Conservation (phyloP, 2,888 invertebrate genomes). For the Odontomyia ornata region DNA sequence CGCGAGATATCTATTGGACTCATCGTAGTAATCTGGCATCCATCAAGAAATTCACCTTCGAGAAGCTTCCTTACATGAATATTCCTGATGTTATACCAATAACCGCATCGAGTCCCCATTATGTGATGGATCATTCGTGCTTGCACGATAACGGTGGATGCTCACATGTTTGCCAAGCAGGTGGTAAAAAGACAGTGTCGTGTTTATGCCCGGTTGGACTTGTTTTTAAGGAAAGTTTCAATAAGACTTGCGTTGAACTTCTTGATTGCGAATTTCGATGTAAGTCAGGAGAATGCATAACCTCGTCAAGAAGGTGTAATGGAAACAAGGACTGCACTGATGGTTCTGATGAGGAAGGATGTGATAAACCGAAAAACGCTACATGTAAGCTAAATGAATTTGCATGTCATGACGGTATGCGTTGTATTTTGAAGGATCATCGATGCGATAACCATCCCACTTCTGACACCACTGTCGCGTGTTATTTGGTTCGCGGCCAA, state of each 20-base stretch:
- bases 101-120: constrained; percentile 42
- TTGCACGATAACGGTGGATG: constrained; percentile 71
- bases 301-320: constrained; percentile 68
- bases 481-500: no score
- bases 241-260: constrained; percentile 68
- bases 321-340: constrained; percentile 69
- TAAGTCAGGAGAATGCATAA: constrained; percentile 69
- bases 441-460: constrained; percentile 67
- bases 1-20: constrained; percentile 70
- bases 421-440: constrained; percentile 64
- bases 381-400: constrained; percentile 65
- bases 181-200: constrained; percentile 57
- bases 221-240: constrained; percentile 64
- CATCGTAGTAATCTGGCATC: constrained; percentile 64
- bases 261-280: constrained; percentile 66
- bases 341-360: constrained; percentile 67
- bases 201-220: constrained; percentile 77
- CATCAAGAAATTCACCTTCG: constrained; percentile 59
- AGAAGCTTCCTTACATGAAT: constrained; percentile 55
- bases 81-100: constrained; percentile 49
- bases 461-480: no score
- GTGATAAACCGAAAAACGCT: constrained; percentile 62
- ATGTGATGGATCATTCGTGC: constrained; percentile 67
- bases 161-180: constrained; percentile 76
- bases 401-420: constrained; percentile 66